Conservation (phyloP, 2,797 vertebrate species). For the Salarias fasciatus region DNA sequence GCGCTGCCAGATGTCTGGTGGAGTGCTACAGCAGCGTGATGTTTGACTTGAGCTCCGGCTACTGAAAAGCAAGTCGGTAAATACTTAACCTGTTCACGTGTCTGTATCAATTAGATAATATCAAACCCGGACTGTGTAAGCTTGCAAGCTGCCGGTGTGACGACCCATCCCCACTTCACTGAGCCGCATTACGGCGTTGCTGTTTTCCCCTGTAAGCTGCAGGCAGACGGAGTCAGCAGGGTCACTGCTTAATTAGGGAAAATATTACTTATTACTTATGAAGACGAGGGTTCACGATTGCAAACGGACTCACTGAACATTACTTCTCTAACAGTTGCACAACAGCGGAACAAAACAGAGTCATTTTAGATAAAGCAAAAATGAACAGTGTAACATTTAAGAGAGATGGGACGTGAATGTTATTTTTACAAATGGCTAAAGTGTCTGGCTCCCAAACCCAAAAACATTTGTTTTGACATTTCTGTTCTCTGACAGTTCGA, state of each 20-base stretch:
- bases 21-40: conserved; percentile 7
- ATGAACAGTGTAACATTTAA: too few species aligned
- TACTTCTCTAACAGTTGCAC: too few species aligned
- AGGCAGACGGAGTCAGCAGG: neutral
- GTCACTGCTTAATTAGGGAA: conserved; percentile 10
- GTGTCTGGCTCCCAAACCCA: too few species aligned
- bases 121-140: conserved; percentile 14
- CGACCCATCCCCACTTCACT: conserved; percentile 7
- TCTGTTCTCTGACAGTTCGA: neutral
- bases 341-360: too few species aligned
- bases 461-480: neutral
- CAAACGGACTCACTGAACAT: too few species aligned
- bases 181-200: neutral
- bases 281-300: neutral
- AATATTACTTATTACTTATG: neutral
- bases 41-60: too few species aligned
- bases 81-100: conserved; percentile 2
- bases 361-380: too few species aligned
- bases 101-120: conserved; percentile 21
- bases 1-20: conserved; percentile 41
- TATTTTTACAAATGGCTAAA: too few species aligned
- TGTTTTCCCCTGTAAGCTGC: neutral
- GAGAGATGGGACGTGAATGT: too few species aligned
- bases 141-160: conserved; percentile 1
- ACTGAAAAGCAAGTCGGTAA: conserved; percentile 9